These are phyloP conservation scores for Thryonomys swinderianus DNA, from an alignment of 2,113 vertebrate species.

Conservation along the genomic window DNA sequence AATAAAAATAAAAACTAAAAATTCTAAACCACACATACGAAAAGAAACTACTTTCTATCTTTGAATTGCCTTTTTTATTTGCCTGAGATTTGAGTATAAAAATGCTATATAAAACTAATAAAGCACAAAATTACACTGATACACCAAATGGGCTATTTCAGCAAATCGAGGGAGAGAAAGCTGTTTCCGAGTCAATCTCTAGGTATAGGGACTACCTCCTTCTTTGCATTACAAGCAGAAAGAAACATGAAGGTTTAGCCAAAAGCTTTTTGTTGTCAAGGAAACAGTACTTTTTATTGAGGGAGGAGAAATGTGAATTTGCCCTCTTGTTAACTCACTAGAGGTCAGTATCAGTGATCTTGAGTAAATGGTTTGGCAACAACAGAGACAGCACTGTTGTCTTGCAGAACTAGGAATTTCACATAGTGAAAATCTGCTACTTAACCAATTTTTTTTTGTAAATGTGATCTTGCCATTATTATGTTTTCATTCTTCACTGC, in stretches of 20 bases:
- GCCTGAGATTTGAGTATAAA: slow-evolving; percentile 61
- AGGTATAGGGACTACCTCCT: slow-evolving; percentile 36
- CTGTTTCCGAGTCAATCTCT: slow-evolving; percentile 67
- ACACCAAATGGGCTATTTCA: slow-evolving; percentile 50
- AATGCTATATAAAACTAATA: slow-evolving; percentile 70
- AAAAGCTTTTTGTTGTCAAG: neutral
- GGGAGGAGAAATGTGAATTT: neutral
- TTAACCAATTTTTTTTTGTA: neutral
- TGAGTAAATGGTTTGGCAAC: slow-evolving; percentile 22
- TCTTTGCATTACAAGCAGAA: neutral
- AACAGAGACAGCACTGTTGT: neutral
- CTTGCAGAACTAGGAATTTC: neutral
- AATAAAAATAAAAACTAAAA: neutral
- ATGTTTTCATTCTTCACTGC: neutral
- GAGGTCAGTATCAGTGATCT: neutral
- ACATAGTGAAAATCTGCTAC: neutral
- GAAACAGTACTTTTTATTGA: neutral
- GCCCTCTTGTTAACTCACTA: neutral
- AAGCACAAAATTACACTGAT: slow-evolving; percentile 42
- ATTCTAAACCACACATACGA: neutral
- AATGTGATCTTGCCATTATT: neutral
- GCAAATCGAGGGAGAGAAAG: slow-evolving; percentile 49
- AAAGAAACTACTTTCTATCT: slow-evolving; percentile 35
- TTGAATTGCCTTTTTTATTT: slow-evolving; percentile 70
- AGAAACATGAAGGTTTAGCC: neutral